Percentiles rank a stretch among this genome's conserved stretches.
These are phyloP conservation scores for Neomicropteryx cornuta DNA, from an alignment of 1,140 invertebrate species.

Conservation along the genomic window DNA sequence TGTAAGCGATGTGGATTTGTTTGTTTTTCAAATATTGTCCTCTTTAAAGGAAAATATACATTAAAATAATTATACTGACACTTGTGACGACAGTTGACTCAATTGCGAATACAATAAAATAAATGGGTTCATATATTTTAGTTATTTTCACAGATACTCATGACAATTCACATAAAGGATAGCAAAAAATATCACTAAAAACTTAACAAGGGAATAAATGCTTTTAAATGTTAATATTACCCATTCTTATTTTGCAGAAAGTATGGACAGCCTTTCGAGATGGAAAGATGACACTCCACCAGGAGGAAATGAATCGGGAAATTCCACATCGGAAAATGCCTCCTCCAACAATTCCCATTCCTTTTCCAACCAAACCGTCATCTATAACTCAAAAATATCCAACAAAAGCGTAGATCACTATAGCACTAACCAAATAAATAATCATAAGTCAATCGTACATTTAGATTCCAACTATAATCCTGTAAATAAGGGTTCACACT, in stretches of 20 bases:
- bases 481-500: constrained; percentile 22
- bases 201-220: no score
- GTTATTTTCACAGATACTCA: no score
- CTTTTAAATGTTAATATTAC: no score
- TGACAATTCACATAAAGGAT: no score
- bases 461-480: constrained; percentile 16
- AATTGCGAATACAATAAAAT: no score
- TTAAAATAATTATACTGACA: no score
- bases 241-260: constrained; percentile 25
- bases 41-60: no score
- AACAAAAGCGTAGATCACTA: constrained; percentile 15
- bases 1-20: no score
- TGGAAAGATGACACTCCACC: constrained; percentile 42
- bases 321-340: constrained; percentile 8
- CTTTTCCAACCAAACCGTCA: constrained; percentile 36
- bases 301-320: constrained; percentile 29
- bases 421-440: constrained; percentile 20
- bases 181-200: no score
- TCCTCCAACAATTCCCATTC: constrained; percentile 38
- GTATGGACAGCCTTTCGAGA: constrained; percentile 35
- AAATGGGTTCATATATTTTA: no score
- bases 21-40: no score
- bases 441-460: constrained; percentile 26
- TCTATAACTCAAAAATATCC: constrained; percentile 24
- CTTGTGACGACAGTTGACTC: no score